Evolutionary conservation across 2,113 vertebrate genomes (phyloP), one percentile per base, ranked within the genome.

Genomic region (Urocynchramus pylzowi): DNA sequence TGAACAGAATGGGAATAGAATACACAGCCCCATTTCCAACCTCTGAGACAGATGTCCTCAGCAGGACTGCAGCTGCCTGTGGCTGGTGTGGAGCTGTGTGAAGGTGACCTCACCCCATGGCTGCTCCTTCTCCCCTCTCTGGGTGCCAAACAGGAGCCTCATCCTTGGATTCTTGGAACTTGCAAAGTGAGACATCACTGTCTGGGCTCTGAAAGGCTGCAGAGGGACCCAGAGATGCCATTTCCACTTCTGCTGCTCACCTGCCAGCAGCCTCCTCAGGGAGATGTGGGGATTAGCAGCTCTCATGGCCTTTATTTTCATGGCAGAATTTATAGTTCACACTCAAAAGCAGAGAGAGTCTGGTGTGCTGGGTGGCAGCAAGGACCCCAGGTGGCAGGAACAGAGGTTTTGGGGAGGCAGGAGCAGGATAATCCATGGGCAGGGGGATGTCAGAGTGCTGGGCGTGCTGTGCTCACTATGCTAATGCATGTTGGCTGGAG

Each of bases 91-190:
- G 27, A 31, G 56, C 2, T 44, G 16, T 13, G 28, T 50, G 85
- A n/a, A 14, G 44, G 22, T 59, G 71, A 13, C 60, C 45, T 35
- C 0, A 0, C 27, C n/a, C 45, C 37, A 6, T 0, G 1, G 5
- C 37, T 47, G 60, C 42, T 18, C 8, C 3, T 49, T 57, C 37
- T 4, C 7, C 11, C 24, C 18, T 68, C 30, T 13, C 53, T 47
- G 69, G n/a, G 24, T 23, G 37, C 67, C 30, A n/a, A 24, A 26
- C 0, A 1, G 19, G 35, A 31, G 22, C 13, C 52, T 74, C 42
- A 13, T 44, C 79, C 59, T 11, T 2, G 4, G 9, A 5, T 31
- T 28, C 74, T 13, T 8, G 33, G 10, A 3, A 26, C 56, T 13
- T 73, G 31, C 37, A 5, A 15, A 71, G n/a, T 30, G 41, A 82